Evolutionary conservation across 2,113 vertebrate species (phyloP).

Genomic region (Neotoma lepida): DNA sequence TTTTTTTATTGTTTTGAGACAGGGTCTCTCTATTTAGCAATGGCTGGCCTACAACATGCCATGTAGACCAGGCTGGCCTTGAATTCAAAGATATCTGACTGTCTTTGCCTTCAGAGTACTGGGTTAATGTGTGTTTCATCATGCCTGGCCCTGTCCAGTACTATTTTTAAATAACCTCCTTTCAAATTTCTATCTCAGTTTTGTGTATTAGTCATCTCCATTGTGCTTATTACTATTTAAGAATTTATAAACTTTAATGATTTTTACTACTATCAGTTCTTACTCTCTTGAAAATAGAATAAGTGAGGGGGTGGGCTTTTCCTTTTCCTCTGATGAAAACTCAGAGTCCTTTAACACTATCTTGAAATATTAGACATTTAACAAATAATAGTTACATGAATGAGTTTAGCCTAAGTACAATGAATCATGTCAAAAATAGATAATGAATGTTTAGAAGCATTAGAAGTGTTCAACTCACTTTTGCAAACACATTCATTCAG

Average conservation of each 20-base stretch:
- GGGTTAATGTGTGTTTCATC: neutral
- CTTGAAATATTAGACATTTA: neutral
- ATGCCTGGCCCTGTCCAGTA: neutral
- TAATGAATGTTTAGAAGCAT: neutral
- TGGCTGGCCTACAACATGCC: neutral
- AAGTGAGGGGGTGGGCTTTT: neutral
- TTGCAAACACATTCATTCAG: neutral
- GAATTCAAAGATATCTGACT: neutral
- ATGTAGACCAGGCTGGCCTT: neutral
- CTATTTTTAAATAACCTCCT: neutral
- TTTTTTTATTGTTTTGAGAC: neutral
- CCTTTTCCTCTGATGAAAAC: neutral
- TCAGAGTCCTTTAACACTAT: neutral
- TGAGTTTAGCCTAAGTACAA: neutral
- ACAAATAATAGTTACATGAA: neutral
- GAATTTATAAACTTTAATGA: neutral
- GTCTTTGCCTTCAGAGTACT: neutral
- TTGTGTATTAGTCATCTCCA: neutral
- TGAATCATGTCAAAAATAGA: neutral
- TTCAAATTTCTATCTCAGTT: neutral
- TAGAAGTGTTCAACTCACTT: neutral
- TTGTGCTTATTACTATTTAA: neutral
- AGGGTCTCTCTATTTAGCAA: neutral
- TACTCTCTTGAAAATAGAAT: neutral
- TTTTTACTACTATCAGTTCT: neutral